These are phyloP conservation scores for Drepana falcataria DNA, from an alignment of 2,888 invertebrate genomes.

Conservation along the genomic window DNA sequence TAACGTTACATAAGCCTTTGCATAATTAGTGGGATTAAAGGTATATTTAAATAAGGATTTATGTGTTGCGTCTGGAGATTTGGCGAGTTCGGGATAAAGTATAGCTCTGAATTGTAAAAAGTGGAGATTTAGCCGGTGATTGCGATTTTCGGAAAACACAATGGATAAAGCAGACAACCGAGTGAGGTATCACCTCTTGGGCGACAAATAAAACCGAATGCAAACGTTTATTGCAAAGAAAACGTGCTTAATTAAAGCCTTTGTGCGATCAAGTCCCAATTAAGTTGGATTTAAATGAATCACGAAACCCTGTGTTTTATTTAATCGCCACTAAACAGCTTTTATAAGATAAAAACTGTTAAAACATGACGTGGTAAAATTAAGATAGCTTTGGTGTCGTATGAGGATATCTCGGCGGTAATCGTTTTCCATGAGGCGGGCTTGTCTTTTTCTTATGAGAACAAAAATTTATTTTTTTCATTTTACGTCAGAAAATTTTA, in stretches of 20 bases:
- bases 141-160: conserved; percentile 46
- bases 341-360: no score
- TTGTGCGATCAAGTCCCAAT: conserved; percentile 5
- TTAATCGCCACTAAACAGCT: no score
- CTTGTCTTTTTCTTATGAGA: no score
- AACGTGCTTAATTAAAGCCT: not conserved
- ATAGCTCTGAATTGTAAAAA: conserved; percentile 56
- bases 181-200: conserved; percentile 38
- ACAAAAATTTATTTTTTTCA: no score
- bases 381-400: no score
- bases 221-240: not conserved
- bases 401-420: no score
- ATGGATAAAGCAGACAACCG: conserved; percentile 39
- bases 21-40: conserved; percentile 27
- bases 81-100: conserved; percentile 75
- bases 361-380: no score
- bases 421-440: no score
- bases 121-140: conserved; percentile 47
- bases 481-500: no score
- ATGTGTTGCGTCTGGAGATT: conserved; percentile 75
- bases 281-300: conserved; percentile 7
- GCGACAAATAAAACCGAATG: not conserved
- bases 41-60: conserved; percentile 79
- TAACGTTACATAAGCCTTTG: conserved; percentile 27
- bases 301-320: no score